phyloP scores from a whole-genome alignment of 2,113 vertebrate genomes.

The Thermophis baileyi region DNA sequence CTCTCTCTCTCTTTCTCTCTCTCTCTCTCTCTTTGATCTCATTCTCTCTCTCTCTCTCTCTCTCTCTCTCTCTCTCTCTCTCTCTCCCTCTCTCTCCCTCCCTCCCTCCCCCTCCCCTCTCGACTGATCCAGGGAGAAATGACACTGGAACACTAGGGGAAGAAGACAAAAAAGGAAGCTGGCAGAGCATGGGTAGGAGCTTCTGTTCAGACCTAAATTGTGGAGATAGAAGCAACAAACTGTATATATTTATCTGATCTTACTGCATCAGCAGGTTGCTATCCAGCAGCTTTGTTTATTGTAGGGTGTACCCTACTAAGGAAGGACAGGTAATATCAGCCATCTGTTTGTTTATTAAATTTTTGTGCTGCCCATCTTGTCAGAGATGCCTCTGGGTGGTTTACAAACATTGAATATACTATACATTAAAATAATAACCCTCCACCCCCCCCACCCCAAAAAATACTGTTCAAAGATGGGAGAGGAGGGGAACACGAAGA shows the following conservation, averaged over 20 bases:
- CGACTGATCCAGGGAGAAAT: neutral
- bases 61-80: too few species aligned
- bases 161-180: neutral
- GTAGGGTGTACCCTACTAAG: neutral
- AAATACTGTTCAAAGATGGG: neutral
- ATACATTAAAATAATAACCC: neutral
- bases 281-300: neutral
- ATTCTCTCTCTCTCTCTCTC: too few species aligned
- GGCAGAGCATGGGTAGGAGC: neutral
- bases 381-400: neutral
- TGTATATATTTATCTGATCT: neutral
- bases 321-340: neutral
- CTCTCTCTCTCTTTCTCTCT: too few species aligned
- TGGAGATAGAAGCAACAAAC: neutral
- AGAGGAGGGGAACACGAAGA: neutral
- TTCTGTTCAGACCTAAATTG: neutral
- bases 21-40: too few species aligned
- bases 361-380: neutral
- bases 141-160: neutral
- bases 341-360: neutral
- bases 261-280: neutral
- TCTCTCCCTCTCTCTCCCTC: too few species aligned
- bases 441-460: too few species aligned
- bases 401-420: neutral
- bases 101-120: too few species aligned